Base-by-base conservation (phyloP, 2,888 invertebrate species). In the Pomacea canaliculata region DNA sequence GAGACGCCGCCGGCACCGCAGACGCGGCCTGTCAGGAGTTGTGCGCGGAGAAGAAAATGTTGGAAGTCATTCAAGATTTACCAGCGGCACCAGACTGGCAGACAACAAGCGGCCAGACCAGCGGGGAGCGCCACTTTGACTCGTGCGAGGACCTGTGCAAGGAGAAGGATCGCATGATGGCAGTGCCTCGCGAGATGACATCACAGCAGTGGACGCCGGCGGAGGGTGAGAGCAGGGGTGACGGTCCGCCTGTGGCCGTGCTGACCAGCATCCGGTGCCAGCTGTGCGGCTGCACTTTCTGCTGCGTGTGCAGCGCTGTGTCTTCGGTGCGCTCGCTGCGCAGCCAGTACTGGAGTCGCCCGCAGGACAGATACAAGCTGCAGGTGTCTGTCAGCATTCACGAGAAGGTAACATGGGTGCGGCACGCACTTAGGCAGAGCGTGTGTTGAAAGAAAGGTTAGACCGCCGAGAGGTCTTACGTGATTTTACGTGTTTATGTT, bases 281-380 rank as follows among this genome's bases (percentile, higher is more conserved):
- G 46, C 59, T 27, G 62, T 74, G 74, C 19, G 74, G 74, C 19
- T 69, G 67, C 18, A 69, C 62, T n/a, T 49, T 74, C 12, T 74
- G 74, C 37, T 74, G 74, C 74, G 67, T 59, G 74, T 74, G 74
- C 62, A 49, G 60, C 27, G 10, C 74, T 13, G 3, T 59, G 46
- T 69, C 74, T 12, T 0, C 48, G 9, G 62, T 74, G 59, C 60
- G 74, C 37, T 9, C 51, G 23, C 27, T 74, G 69, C 56, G 69
- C 59, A 74, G 69, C 23, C 59, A 69, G 74, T 74, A 74, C 74
- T 69, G 68, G 68, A 74, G 74, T 37, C 74, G 69, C 4, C 74
- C 74, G n/a, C 69, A 69, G 49, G 74, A 74, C 48, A 69, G 56
- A 59, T 74, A 74, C 69, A 27, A 27, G 27, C 62, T 74, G 59